Percentiles rank a stretch among this genome's conserved stretches.
Evolutionary conservation across 1,140 invertebrate species (phyloP).

Genomic region (Aphidius gifuensis): DNA sequence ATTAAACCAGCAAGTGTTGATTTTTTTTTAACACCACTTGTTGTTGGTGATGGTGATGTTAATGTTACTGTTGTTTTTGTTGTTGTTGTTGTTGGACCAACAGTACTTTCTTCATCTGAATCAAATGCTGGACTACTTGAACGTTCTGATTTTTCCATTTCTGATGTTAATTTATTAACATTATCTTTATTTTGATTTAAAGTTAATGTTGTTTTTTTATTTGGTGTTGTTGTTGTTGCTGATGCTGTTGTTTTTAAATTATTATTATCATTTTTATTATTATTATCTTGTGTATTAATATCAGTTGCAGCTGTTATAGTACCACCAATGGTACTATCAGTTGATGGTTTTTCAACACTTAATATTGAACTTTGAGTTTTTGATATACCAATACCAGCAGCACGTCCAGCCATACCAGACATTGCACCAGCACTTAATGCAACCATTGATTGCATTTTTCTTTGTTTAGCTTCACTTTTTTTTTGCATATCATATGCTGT

Average conservation of each 20-base stretch:
- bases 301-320: constrained; percentile 17
- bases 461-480: constrained; percentile 92
- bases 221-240: constrained; percentile 5
- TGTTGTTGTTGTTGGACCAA: constrained; percentile 44
- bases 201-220: constrained; percentile 26
- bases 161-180: constrained; percentile 26
- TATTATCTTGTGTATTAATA: background rate
- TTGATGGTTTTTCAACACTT: constrained; percentile 68
- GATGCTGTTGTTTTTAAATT: no score
- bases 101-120: constrained; percentile 83
- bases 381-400: constrained; percentile 78
- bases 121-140: constrained; percentile 95
- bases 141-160: constrained; percentile 74
- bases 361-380: constrained; percentile 72
- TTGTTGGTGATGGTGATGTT: constrained; percentile 43
- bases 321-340: constrained; percentile 23
- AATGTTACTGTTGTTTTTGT: constrained; percentile 31
- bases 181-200: constrained; percentile 19
- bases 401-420: constrained; percentile 83
- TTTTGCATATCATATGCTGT: constrained; percentile 98
- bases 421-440: constrained; percentile 82
- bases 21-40: constrained; percentile 49
- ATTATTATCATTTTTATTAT: constrained; percentile 4
- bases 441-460: constrained; percentile 92
- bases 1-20: constrained; percentile 65